A percentile compares a stretch with the other conserved stretches of the same genome.
phyloP scores from a whole-genome alignment of 92 coral and sea anemone genomes.

The Porites evermanni region DNA sequence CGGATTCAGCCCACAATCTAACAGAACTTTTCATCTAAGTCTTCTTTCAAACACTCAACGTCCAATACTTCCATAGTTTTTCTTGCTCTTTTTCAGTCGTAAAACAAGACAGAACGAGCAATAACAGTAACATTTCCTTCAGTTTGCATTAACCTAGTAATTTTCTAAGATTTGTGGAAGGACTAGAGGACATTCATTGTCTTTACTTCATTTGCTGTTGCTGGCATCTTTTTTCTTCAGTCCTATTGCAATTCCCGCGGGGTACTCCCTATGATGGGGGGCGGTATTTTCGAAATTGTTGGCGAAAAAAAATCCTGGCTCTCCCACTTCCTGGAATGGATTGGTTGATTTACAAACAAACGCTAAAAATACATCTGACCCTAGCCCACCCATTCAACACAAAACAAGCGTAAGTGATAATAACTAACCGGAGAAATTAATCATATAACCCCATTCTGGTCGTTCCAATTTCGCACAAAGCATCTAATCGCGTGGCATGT shows the following conservation, averaged over 20 bases:
- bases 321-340: slow-evolving; percentile 21
- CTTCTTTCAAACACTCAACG: slow-evolving; percentile 3
- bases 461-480: neutral
- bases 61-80: slow-evolving; percentile 23
- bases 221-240: too few relatives aligned
- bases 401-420: slow-evolving; percentile 14
- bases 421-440: slow-evolving; percentile 5
- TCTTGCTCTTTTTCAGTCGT: slow-evolving; percentile 24
- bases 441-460: too few relatives aligned
- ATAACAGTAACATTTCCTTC: neutral
- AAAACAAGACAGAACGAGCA: neutral
- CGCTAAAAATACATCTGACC: neutral
- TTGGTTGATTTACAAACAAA: neutral
- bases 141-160: neutral
- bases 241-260: too few relatives aligned
- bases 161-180: neutral
- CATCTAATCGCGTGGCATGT: neutral
- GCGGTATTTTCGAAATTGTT: too few relatives aligned
- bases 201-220: too few relatives aligned
- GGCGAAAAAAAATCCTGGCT: neutral
- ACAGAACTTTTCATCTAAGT: slow-evolving; percentile 13
- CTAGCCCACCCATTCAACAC: neutral
- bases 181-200: too few relatives aligned
- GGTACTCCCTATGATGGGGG: too few relatives aligned
- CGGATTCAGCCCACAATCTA: neutral